Conservation (phyloP, 2,113 vertebrate species). For the Atractosteus spatula region DNA sequence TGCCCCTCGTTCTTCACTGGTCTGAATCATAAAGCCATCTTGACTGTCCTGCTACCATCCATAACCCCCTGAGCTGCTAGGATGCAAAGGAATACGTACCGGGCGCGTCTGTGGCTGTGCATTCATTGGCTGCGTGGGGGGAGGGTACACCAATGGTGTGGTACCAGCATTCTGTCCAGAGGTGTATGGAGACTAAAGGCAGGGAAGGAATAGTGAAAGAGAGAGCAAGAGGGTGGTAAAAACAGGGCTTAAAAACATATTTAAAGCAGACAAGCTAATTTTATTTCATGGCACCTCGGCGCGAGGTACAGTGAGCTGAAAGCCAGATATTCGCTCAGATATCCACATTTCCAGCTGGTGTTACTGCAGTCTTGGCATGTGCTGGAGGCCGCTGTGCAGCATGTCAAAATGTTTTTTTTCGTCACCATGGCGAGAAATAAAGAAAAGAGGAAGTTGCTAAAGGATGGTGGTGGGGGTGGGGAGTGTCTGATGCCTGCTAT, state of each 20-base stretch:
- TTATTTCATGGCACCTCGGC: neutral
- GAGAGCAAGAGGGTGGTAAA: conserved; percentile 2
- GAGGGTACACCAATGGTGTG: conserved; percentile 85
- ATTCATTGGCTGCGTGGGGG: conserved; percentile 91
- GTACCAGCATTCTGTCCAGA: conserved; percentile 92
- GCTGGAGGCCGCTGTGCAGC: too few species aligned
- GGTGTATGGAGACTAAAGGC: conserved; percentile 83
- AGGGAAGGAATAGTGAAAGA: conserved; percentile 25
- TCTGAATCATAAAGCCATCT: too few species aligned
- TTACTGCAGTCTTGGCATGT: too few species aligned
- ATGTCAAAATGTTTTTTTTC: too few species aligned
- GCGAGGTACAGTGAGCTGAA: neutral
- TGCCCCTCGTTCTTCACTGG: too few species aligned
- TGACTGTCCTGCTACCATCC: neutral
- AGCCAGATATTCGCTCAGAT: too few species aligned
- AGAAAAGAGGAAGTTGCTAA: too few species aligned
- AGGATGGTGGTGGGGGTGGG: too few species aligned
- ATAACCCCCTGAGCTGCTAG: too few species aligned
- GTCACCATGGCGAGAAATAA: too few species aligned
- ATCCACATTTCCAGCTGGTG: too few species aligned
- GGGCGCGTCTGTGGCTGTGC: conserved; percentile 91
- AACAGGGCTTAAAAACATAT: neutral
- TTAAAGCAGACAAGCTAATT: neutral
- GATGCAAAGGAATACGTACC: conserved; percentile 64
- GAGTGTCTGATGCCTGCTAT: too few species aligned